Conservation (phyloP, 2,113 vertebrate species). For the Zosterops borbonicus region DNA sequence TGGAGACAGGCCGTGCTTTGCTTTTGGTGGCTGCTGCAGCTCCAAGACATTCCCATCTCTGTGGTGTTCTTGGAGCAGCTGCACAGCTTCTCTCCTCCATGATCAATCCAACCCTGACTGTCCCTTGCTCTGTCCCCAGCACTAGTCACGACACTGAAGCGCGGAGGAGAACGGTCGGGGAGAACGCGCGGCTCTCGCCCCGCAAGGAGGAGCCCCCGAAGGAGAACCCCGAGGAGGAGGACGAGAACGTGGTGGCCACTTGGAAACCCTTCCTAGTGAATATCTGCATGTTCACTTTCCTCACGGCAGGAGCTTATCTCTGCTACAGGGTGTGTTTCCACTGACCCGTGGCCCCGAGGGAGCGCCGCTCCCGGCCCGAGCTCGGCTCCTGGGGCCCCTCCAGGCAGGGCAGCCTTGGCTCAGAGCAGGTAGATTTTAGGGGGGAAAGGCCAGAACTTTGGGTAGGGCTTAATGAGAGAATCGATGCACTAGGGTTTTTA, state of each 20-base stretch:
- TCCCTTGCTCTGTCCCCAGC: constrained; percentile 34
- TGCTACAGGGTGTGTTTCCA: constrained; percentile 93
- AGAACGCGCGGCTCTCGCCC: not conserved
- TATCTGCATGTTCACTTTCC: constrained; percentile 85
- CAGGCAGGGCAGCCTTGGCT: constrained; percentile 50
- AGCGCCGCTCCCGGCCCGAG: not conserved
- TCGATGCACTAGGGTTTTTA: constrained; percentile 75
- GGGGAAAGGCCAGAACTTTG: constrained; percentile 69
- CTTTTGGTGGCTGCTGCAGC: not conserved
- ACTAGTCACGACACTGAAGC: constrained; percentile 75
- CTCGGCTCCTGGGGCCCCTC: not conserved
- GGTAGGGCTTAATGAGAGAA: constrained; percentile 70
- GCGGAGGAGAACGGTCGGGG: constrained; percentile 68
- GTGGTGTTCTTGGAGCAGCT: not conserved
- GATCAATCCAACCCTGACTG: rapidly evolving
- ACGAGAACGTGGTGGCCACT: constrained; percentile 53
- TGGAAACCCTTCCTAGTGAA: constrained; percentile 89
- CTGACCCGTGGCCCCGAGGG: constrained; percentile 58
- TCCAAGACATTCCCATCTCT: not conserved
- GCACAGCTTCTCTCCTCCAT: not conserved
- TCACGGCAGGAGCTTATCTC: constrained; percentile 87
- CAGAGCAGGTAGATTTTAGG: constrained; percentile 27
- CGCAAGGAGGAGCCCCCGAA: constrained; percentile 54
- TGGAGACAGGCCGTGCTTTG: not conserved
- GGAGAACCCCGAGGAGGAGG: constrained; percentile 50